A percentile compares a stretch with the other conserved stretches of the same genome.
These are phyloP conservation scores for Vireo griseus DNA, from an alignment of 2,797 vertebrate genomes.

Conservation along the genomic window DNA sequence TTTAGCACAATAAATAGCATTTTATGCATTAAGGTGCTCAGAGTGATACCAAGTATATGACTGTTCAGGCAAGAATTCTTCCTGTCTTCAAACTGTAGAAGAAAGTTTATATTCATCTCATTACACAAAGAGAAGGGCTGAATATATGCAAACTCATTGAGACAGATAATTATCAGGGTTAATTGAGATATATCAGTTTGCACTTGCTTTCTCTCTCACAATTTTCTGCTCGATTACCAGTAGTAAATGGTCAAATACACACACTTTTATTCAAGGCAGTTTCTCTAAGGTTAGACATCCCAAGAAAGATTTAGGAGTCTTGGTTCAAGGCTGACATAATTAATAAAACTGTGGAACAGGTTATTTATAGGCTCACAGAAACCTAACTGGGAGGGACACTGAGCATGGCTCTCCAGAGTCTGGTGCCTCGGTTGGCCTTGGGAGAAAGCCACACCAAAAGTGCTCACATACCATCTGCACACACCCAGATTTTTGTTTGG, in stretches of 20 bases:
- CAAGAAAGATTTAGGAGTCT: background rate
- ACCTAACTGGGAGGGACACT: background rate
- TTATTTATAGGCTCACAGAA: background rate
- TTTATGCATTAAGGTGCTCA: background rate
- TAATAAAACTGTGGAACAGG: background rate
- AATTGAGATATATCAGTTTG: background rate
- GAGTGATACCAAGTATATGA: background rate
- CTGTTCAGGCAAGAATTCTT: background rate
- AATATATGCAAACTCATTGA: background rate
- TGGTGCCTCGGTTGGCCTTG: background rate
- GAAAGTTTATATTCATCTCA: background rate
- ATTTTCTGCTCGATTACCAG: background rate
- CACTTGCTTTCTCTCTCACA: background rate
- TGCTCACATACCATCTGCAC: no score
- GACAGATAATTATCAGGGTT: background rate
- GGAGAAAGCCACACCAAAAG: no score
- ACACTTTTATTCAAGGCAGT: background rate
- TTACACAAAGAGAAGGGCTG: background rate
- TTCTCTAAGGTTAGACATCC: background rate
- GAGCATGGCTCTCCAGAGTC: background rate
- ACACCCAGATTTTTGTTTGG: background rate
- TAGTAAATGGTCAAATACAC: background rate
- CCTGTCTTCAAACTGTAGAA: background rate
- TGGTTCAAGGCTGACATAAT: background rate
- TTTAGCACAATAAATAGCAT: background rate